A percentile compares a stretch with the other conserved stretches of the same genome.
Evolutionary conservation across 2,888 invertebrate genomes (phyloP).

Genomic region (Acheta domesticus): DNA sequence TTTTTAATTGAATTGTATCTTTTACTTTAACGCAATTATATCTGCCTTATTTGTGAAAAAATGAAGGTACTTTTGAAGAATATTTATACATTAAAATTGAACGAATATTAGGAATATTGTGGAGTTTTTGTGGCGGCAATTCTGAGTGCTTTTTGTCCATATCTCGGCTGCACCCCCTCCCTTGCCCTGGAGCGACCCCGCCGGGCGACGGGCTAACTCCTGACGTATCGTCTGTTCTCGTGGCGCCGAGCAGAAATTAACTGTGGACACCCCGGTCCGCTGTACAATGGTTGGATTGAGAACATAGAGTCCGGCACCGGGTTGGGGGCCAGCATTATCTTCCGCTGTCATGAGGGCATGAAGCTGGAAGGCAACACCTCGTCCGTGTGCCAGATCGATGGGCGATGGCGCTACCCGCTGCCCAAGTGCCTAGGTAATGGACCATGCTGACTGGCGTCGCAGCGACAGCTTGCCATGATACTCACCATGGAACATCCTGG

Average conservation of each 20-base stretch:
- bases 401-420: conserved; percentile 88
- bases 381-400: conserved; percentile 89
- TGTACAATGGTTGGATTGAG: conserved; percentile 95
- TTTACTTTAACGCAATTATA: too few species aligned
- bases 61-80: too few species aligned
- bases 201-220: neutral
- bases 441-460: neutral
- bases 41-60: too few species aligned
- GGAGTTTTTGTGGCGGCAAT: too few species aligned
- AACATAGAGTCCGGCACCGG: conserved; percentile 86
- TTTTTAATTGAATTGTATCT: too few species aligned
- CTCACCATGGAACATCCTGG: too few species aligned
- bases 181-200: neutral
- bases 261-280: conserved; percentile 88
- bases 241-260: conserved; percentile 76
- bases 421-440: conserved; percentile 85
- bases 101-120: too few species aligned
- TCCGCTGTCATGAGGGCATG: conserved; percentile 90
- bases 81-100: too few species aligned
- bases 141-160: neutral
- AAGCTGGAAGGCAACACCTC: conserved; percentile 82
- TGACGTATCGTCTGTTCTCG: conserved; percentile 35
- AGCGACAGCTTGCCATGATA: too few species aligned
- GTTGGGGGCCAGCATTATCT: conserved; percentile 87
- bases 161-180: neutral